Evolutionary conservation across 2,797 vertebrate genomes (phyloP).

Genomic region (Mus caroli): DNA sequence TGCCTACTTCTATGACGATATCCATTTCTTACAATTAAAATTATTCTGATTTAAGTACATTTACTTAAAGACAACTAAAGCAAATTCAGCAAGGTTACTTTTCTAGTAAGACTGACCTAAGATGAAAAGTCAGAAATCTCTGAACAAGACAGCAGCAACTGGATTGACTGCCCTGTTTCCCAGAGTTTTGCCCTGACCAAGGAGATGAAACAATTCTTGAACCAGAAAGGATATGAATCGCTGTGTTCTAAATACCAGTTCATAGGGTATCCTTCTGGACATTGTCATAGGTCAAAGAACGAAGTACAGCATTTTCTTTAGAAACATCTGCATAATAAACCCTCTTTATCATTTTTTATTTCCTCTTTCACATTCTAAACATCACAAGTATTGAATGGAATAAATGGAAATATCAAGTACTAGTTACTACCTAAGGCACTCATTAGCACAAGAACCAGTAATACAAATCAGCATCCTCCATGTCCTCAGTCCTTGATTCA

Average conservation of each 20-base stretch:
- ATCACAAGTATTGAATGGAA: constrained; percentile 47
- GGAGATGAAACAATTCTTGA: not conserved
- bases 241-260: not conserved
- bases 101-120: constrained; percentile 46
- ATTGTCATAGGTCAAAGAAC: not conserved
- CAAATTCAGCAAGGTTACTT: constrained; percentile 56
- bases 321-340: not conserved
- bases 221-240: not conserved
- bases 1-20: constrained; percentile 36
- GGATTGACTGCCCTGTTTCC: not conserved
- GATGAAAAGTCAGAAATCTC: constrained; percentile 48
- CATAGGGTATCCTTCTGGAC: not conserved
- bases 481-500: not conserved
- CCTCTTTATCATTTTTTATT: not conserved
- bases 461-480: not conserved
- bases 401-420: not conserved
- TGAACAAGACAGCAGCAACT: not conserved
- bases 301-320: constrained; percentile 17
- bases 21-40: constrained; percentile 60
- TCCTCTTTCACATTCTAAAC: constrained; percentile 4
- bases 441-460: not conserved
- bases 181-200: not conserved
- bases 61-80: constrained; percentile 62
- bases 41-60: not conserved
- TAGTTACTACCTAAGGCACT: not conserved